Conservation (phyloP, 2,888 invertebrate genomes). For the Leptopilina myrica region DNA sequence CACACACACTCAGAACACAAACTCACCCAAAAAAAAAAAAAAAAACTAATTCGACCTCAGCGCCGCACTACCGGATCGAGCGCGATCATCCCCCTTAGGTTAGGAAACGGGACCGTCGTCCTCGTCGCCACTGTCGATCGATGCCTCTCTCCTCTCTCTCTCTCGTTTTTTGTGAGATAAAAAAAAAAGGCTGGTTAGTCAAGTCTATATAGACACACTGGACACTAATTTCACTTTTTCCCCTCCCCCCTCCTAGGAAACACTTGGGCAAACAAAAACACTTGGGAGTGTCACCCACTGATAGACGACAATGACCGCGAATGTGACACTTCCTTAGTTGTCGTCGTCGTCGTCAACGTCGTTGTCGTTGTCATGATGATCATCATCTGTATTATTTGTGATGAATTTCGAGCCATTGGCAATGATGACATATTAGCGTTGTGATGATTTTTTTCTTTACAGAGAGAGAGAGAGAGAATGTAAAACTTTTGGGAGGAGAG, state of each 20-base stretch:
- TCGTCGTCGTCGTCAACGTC: no score
- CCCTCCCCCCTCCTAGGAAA: not conserved
- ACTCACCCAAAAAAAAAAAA: no score
- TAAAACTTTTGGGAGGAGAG: no score
- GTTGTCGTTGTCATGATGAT: not conserved
- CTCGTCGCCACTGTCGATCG: constrained; percentile 24
- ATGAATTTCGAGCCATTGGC: constrained; percentile 34
- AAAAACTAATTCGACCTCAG: constrained; percentile 37
- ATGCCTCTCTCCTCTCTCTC: not conserved
- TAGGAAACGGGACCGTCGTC: constrained; percentile 41
- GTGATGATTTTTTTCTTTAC: no score
- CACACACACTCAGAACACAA: not conserved
- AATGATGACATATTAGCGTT: constrained; percentile 16
- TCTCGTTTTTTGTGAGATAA: not conserved
- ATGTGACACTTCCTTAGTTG: constrained; percentile 38
- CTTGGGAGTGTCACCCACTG: constrained; percentile 39
- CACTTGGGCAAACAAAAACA: constrained; percentile 45
- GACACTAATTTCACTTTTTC: not conserved
- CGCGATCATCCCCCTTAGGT: constrained; percentile 40
- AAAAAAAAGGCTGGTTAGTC: no score
- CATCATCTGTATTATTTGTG: constrained; percentile 22
- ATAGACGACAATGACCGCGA: constrained; percentile 14
- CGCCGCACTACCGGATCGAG: constrained; percentile 30
- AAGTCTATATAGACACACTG: not conserved
- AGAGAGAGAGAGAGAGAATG: no score